Conservation (phyloP, 2,888 invertebrate species). For the Chymomyza fuscimana region DNA sequence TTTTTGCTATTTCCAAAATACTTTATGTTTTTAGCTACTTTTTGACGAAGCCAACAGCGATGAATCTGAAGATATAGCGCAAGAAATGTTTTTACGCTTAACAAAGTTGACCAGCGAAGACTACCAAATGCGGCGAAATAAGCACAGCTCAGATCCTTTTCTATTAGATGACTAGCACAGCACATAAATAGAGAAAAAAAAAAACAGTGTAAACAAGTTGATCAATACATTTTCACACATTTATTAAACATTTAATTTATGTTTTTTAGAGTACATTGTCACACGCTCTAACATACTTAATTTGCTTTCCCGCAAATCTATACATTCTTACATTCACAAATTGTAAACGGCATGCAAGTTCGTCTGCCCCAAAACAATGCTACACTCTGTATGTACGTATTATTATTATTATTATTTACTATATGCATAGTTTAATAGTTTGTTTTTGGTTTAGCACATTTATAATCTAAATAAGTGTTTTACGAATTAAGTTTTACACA, state of each 20-base stretch:
- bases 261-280: conserved; percentile 53
- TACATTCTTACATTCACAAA: not conserved
- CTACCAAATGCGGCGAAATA: conserved; percentile 31
- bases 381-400: not conserved
- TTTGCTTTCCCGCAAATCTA: not conserved
- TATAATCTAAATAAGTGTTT: conserved; percentile 54
- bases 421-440: conserved; percentile 49
- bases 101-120: conserved; percentile 22
- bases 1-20: not conserved
- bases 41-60: conserved; percentile 69
- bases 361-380: not conserved
- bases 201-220: no score
- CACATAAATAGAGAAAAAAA: not conserved
- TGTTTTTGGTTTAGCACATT: conserved; percentile 57
- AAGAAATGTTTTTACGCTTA: conserved; percentile 48
- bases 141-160: conserved; percentile 54
- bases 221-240: conserved; percentile 64
- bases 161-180: conserved; percentile 37
- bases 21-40: conserved; percentile 40
- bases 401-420: conserved; percentile 47
- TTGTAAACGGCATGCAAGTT: not conserved
- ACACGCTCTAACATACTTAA: conserved; percentile 41
- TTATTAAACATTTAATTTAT: conserved; percentile 74
- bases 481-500: conserved; percentile 44
- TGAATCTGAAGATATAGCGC: conserved; percentile 49